Evolutionary conservation across 2,113 vertebrate species (phyloP).

Genomic region (Antennarius striatus): DNA sequence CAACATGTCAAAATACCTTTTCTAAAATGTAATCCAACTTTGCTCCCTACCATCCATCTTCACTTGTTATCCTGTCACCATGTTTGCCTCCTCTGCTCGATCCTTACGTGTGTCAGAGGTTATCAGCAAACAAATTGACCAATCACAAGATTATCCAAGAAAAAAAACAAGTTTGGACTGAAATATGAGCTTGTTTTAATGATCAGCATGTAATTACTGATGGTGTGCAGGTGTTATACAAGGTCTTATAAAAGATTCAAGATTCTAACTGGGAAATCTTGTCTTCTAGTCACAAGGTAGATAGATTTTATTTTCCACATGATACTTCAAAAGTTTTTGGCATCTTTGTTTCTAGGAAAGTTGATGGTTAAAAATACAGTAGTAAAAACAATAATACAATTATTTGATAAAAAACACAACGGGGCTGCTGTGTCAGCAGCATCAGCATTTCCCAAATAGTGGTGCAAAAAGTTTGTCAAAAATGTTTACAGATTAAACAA

Average conservation of each 20-base stretch:
- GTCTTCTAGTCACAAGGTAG: constrained; percentile 22
- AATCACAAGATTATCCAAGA: constrained; percentile 18
- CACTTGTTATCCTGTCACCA: neutral
- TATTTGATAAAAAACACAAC: no score
- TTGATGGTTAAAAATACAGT: neutral
- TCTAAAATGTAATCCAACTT: neutral
- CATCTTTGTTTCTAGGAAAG: neutral
- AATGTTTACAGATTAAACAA: no score
- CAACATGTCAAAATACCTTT: neutral
- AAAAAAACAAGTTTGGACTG: neutral
- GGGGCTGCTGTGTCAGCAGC: no score
- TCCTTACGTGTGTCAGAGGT: constrained; percentile 7
- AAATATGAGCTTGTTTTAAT: constrained; percentile 5
- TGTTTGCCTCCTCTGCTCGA: neutral
- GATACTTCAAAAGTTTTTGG: constrained; percentile 10
- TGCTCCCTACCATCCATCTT: neutral
- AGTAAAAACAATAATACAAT: neutral
- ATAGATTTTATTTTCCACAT: constrained; percentile 19
- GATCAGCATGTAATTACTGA: constrained; percentile 5
- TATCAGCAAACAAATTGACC: constrained; percentile 31
- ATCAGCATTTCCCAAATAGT: no score
- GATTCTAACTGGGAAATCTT: constrained; percentile 30
- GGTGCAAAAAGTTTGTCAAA: no score
- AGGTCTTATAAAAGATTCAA: constrained; percentile 23
- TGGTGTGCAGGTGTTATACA: constrained; percentile 16